Conservation (phyloP, 2,797 vertebrate genomes). For the Pogonophryne albipinna region DNA sequence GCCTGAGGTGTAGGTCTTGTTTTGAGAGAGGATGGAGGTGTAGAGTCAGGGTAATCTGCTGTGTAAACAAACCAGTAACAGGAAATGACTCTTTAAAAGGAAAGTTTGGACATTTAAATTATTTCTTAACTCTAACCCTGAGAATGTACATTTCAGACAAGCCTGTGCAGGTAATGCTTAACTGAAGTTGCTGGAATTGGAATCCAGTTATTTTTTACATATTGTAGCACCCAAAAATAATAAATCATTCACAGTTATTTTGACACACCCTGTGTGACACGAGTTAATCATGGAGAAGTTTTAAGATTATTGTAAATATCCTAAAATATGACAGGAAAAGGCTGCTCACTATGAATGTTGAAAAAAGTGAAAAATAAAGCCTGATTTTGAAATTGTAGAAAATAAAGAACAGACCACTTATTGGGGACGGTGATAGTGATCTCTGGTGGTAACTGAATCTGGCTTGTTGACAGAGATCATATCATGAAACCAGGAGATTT, state of each 20-base stretch:
- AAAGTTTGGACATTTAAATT: neutral
- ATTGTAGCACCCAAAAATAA: neutral
- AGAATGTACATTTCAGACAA: conserved; percentile 1
- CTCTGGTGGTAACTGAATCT: neutral
- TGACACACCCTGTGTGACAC: neutral
- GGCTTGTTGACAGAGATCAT: conserved; percentile 18
- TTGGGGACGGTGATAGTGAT: neutral
- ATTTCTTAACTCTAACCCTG: neutral
- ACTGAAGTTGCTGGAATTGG: neutral
- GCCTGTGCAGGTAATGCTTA: conserved; percentile 2
- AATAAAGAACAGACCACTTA: too few species aligned
- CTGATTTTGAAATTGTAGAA: too few species aligned
- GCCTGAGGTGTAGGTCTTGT: neutral
- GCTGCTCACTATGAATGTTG: too few species aligned
- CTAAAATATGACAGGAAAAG: too few species aligned
- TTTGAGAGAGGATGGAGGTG: neutral
- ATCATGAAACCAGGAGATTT: conserved; percentile 28
- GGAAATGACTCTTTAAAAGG: neutral
- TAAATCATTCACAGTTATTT: neutral
- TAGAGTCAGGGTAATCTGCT: neutral
- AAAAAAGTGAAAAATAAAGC: too few species aligned
- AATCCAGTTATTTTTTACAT: conserved; percentile 3
- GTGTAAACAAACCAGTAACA: conserved; percentile 1
- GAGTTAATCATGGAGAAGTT: too few species aligned
- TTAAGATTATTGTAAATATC: too few species aligned